phyloP scores from a whole-genome alignment of 2,113 vertebrate species.

The Pteruthius melanotis region DNA sequence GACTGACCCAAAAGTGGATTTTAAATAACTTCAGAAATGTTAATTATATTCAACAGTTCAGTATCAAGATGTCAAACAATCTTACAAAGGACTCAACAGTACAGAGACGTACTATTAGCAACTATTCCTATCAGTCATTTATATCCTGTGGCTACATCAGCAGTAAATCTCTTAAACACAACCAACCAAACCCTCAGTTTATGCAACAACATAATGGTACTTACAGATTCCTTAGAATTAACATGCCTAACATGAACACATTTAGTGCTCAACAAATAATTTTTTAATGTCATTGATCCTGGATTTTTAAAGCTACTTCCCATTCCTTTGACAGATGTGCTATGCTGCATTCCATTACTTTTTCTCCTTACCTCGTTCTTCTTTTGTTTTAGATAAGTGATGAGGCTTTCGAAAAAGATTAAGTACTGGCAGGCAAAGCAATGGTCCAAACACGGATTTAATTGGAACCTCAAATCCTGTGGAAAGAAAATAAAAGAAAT shows the following conservation, averaged over 20 bases:
- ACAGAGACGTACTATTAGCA: background rate
- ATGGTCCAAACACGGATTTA: conserved; percentile 72
- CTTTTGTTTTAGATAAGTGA: conserved; percentile 75
- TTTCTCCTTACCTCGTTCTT: conserved; percentile 71
- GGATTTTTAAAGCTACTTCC: conserved; percentile 50
- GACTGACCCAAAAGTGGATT: background rate
- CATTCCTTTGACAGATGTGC: conserved; percentile 71
- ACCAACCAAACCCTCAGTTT: background rate
- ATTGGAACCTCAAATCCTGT: conserved; percentile 73
- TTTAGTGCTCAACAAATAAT: conserved; percentile 61
- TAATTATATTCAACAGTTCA: conserved; percentile 21
- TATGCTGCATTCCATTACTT: conserved; percentile 76
- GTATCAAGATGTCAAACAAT: background rate
- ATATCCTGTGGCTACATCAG: background rate
- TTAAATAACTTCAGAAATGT: background rate
- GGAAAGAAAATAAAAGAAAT: conserved; percentile 66
- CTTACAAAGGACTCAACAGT: background rate
- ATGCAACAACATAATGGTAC: background rate
- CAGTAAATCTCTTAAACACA: background rate
- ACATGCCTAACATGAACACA: conserved; percentile 44
- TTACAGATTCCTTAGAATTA: conserved; percentile 41
- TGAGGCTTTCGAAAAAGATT: conserved; percentile 73
- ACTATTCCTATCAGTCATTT: background rate
- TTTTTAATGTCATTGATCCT: conserved; percentile 69
- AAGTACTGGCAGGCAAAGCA: conserved; percentile 69